Evolutionary conservation across 2,113 vertebrate species (phyloP).

Genomic region (Uria lomvia): DNA sequence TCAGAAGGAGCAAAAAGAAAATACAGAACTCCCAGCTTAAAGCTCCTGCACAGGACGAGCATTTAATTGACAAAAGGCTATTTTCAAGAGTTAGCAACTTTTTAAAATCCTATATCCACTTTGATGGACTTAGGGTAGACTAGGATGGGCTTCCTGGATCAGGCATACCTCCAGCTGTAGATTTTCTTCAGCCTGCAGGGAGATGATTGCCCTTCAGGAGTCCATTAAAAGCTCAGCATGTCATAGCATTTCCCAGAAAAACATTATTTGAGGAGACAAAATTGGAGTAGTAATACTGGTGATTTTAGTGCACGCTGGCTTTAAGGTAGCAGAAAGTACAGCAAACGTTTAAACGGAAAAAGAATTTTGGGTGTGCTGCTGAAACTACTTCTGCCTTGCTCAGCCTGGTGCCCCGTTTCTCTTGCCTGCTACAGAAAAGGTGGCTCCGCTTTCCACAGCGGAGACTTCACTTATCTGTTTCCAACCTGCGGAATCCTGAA

Average conservation of each 20-base stretch:
- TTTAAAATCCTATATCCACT: not conserved
- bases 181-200: not conserved
- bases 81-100: not conserved
- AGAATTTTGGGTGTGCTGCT: not conserved
- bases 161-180: not conserved
- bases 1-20: not conserved
- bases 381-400: not conserved
- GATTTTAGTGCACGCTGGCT: not conserved
- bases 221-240: not conserved
- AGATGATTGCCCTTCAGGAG: not conserved
- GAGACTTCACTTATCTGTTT: not conserved
- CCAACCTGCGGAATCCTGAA: not conserved
- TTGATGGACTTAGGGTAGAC: not conserved
- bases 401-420: no score
- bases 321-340: not conserved
- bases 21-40: not conserved
- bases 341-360: not conserved
- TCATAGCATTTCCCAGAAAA: not conserved
- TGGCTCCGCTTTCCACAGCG: rapidly evolving
- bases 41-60: not conserved
- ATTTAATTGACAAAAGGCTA: not conserved
- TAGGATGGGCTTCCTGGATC: not conserved
- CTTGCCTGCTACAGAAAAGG: not conserved
- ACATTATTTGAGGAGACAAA: not conserved
- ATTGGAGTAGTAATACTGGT: not conserved